A percentile compares a stretch with the other conserved stretches of the same genome.
Evolutionary conservation across 2,113 vertebrate species (phyloP).

Genomic region (Clarias magur): DNA sequence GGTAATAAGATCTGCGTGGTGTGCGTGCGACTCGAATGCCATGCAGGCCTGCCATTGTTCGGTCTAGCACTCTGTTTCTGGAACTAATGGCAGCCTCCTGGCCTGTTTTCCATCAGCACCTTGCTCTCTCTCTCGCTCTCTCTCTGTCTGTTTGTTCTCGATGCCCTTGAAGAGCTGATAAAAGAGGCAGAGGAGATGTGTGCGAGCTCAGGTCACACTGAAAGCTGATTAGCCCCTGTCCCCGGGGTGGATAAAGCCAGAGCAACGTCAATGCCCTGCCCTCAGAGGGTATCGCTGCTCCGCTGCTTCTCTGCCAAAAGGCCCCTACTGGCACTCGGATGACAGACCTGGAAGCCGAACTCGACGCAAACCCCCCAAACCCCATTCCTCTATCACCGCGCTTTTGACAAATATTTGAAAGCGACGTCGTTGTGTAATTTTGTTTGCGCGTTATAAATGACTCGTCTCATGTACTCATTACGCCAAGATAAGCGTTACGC

Average conservation of each 20-base stretch:
- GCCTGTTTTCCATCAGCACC: conserved; percentile 47
- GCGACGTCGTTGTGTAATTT: neutral
- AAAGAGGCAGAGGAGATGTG: conserved; percentile 59
- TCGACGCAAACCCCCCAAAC: neutral
- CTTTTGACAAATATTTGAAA: conserved; percentile 3
- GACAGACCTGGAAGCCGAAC: conserved; percentile 29
- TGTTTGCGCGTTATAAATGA: conserved; percentile 35
- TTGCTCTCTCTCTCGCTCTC: conserved; percentile 24
- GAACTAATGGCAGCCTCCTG: conserved; percentile 44
- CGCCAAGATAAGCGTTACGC: conserved; percentile 33
- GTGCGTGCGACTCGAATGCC: conserved; percentile 26
- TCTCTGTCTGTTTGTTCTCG: conserved; percentile 26
- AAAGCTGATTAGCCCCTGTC: conserved; percentile 63
- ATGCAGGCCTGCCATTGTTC: conserved; percentile 28
- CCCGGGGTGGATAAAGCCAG: conserved; percentile 50
- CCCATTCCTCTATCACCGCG: neutral
- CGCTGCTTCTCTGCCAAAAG: conserved; percentile 34
- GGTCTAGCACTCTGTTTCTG: conserved; percentile 38
- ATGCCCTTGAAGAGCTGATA: conserved; percentile 56
- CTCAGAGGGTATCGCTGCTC: conserved; percentile 49
- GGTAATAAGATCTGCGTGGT: conserved; percentile 39
- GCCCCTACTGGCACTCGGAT: conserved; percentile 40
- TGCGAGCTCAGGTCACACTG: conserved; percentile 57
- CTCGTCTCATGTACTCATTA: conserved; percentile 35
- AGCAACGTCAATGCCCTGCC: conserved; percentile 46